These are phyloP conservation scores for Drosophila macrospina DNA, from an alignment of 2,888 invertebrate species.

Conservation along the genomic window DNA sequence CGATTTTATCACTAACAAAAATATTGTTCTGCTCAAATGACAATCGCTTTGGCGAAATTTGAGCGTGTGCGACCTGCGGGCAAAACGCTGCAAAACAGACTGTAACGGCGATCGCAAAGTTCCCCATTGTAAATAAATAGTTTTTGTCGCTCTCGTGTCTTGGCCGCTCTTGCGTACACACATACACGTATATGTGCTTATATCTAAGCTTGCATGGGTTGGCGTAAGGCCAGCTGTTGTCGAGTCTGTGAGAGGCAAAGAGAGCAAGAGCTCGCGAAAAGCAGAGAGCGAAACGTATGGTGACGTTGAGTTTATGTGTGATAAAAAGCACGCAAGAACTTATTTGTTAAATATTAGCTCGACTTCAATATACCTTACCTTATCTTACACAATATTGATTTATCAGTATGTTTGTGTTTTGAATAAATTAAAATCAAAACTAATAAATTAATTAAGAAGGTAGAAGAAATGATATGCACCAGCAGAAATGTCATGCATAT, in stretches of 20 bases:
- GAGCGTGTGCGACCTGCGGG: slow-evolving; percentile 29
- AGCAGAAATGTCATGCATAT: too few relatives aligned
- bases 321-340: slow-evolving; percentile 34
- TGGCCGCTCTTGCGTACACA: slow-evolving; percentile 9
- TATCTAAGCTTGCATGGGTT: slow-evolving; percentile 33
- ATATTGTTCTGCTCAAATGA: slow-evolving; percentile 19
- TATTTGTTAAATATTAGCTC: neutral
- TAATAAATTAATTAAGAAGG: too few relatives aligned
- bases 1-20: slow-evolving; percentile 57
- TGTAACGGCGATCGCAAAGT: slow-evolving; percentile 58
- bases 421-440: too few relatives aligned
- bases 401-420: neutral
- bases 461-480: too few relatives aligned
- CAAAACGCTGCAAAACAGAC: slow-evolving; percentile 52
- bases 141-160: slow-evolving; percentile 43
- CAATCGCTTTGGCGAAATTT: slow-evolving; percentile 2
- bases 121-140: slow-evolving; percentile 69
- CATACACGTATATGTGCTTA: slow-evolving; percentile 6
- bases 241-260: slow-evolving; percentile 2
- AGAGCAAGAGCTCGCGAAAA: slow-evolving; percentile 6
- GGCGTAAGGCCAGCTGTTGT: slow-evolving; percentile 44
- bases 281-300: slow-evolving; percentile 11
- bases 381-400: neutral
- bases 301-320: slow-evolving; percentile 27
- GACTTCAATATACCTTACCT: slow-evolving; percentile 20